Evolutionary conservation across 2,797 vertebrate species (phyloP).

Genomic region (Esox lucius): DNA sequence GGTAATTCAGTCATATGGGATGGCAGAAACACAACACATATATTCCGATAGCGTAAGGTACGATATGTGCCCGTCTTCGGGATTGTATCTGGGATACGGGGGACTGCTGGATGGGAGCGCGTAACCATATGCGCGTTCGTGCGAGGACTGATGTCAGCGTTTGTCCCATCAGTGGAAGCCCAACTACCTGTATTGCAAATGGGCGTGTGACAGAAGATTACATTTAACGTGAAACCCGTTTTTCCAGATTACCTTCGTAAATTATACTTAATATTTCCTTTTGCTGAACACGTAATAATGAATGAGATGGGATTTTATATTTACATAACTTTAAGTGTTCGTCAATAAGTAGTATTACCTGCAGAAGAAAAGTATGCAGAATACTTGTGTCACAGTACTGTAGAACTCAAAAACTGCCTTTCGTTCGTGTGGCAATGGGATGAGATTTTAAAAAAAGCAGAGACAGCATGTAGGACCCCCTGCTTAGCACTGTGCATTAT

Average conservation of each 20-base stretch:
- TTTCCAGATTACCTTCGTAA: not conserved
- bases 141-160: conserved; percentile 39
- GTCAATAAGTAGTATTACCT: not conserved
- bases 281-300: not conserved
- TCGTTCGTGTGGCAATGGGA: conserved; percentile 38
- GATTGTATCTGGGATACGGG: conserved; percentile 50
- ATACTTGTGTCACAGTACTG: not conserved
- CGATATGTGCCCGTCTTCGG: conserved; percentile 50
- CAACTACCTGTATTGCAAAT: not conserved
- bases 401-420: conserved; percentile 15
- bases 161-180: conserved; percentile 27
- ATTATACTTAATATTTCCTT: not conserved
- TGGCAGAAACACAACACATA: conserved; percentile 30
- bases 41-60: conserved; percentile 34
- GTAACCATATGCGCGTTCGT: conserved; percentile 58
- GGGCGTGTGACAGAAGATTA: not conserved
- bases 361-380: not conserved
- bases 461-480: conserved; percentile 61
- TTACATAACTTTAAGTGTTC: not conserved
- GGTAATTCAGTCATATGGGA: conserved; percentile 37
- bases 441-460: conserved; percentile 32
- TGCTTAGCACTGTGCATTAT: conserved; percentile 59
- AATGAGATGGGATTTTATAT: too few relatives aligned
- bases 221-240: too few relatives aligned
- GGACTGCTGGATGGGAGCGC: conserved; percentile 51